These are phyloP conservation scores for Aphidius gifuensis DNA, from an alignment of 1,140 invertebrate species.

Conservation along the genomic window DNA sequence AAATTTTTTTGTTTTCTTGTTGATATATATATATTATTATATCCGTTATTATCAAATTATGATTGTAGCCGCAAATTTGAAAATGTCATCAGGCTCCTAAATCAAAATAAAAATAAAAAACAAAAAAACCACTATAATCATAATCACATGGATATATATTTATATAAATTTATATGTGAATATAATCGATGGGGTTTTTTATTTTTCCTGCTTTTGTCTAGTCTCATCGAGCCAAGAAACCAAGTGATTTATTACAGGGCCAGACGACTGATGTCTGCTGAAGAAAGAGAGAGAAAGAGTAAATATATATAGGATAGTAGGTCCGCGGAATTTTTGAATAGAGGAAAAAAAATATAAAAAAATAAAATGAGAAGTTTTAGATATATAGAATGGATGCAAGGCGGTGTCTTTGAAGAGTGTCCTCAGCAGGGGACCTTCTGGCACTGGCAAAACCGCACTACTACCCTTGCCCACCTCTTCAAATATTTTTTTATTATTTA, in stretches of 20 bases:
- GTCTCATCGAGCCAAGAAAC: slow-evolving; percentile 7
- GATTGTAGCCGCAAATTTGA: slow-evolving; percentile 31
- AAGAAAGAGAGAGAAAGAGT: slow-evolving; percentile 1
- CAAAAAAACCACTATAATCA: too few relatives aligned
- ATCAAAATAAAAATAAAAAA: too few relatives aligned
- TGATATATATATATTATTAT: background rate
- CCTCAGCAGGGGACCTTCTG: slow-evolving; percentile 37
- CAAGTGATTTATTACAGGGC: slow-evolving; percentile 27
- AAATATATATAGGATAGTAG: background rate
- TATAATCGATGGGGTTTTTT: slow-evolving; percentile 39
- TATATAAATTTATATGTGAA: background rate
- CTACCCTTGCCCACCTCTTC: slow-evolving; percentile 4
- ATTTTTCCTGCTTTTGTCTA: slow-evolving; percentile 44
- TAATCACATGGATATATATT: background rate
- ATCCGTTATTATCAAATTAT: background rate
- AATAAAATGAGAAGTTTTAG: background rate
- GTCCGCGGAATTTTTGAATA: slow-evolving; percentile 22
- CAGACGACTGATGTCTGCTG: slow-evolving; percentile 24
- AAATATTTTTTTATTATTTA: background rate
- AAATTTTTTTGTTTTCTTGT: background rate
- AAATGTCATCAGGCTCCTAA: slow-evolving; percentile 30
- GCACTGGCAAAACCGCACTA: slow-evolving; percentile 36
- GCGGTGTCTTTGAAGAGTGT: slow-evolving; percentile 41
- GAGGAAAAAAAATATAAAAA: slow-evolving; percentile 5
- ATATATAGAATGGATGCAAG: too few relatives aligned